Conservation (phyloP, 2,888 invertebrate genomes). For the Adineta ricciae region DNA sequence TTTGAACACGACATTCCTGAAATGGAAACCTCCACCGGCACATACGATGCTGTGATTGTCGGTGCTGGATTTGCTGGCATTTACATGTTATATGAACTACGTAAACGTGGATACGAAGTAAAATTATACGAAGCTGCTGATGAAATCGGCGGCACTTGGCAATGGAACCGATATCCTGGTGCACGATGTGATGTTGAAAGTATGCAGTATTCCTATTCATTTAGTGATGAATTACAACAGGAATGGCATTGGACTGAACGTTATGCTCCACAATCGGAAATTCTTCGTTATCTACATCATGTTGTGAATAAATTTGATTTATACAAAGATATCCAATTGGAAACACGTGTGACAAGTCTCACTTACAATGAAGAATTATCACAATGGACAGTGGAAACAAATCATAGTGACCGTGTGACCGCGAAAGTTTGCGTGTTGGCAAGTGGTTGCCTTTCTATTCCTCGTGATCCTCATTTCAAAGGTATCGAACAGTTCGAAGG, state of each 20-base stretch:
- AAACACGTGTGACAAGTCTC: background rate
- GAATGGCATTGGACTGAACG: background rate
- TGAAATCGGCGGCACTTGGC: background rate
- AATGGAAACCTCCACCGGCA: too few species aligned
- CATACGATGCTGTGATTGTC: background rate
- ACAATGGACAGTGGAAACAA: background rate
- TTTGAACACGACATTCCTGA: too few species aligned
- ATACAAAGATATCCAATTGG: background rate
- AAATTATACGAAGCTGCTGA: background rate
- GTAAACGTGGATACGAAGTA: background rate
- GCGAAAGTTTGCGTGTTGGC: background rate
- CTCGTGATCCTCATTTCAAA: background rate
- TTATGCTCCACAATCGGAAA: background rate
- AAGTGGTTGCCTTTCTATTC: background rate
- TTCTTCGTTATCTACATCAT: background rate
- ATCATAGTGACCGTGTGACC: background rate
- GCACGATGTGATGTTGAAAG: background rate
- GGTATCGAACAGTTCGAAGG: background rate
- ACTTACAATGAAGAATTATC: background rate
- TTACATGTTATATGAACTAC: background rate
- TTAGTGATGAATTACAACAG: background rate
- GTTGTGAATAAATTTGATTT: conserved; percentile 5
- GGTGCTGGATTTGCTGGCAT: background rate
- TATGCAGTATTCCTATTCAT: background rate
- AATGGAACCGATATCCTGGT: background rate